Base-by-base conservation (phyloP, 2,797 vertebrate genomes). In the Sebastes minor region DNA sequence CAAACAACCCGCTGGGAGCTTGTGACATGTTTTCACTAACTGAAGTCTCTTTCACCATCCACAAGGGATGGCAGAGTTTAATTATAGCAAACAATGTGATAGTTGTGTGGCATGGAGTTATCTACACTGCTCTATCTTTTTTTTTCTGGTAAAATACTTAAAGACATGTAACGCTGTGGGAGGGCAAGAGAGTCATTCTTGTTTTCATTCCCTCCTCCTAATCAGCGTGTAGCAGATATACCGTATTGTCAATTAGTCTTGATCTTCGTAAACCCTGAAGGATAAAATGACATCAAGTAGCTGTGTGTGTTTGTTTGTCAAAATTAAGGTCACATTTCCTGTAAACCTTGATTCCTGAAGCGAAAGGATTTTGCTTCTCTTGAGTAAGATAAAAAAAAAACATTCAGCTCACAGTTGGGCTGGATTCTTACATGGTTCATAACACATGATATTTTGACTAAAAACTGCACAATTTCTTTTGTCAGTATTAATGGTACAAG, bases 81-180 rank as follows among this genome's bases (percentile, higher is more conserved):
- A 94, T 93, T 91, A 93, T 86, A 90, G 74, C 81, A 82, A 84
- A 92, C 88, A 88, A 89, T 89, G 86, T 80, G 72, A 86, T 85
- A 20, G 71, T 55, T 83, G 71, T 82, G 56, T 74, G 77, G 65
- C 78, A 77, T 81, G 69, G 89, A 84, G 77, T 87, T 90, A 90
- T 88, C 71, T 85, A 63, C 71, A 32, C 25, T 2, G 20, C 70
- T 73, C 52, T 1, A 16, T 52, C 8, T 60, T 46, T 46, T 60
- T 52, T 68, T 67, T 28, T 10, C 65, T 65, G 23, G 3, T 68
- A 22, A 84, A 71, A 75, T 32, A 81, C 77, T 81, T 25, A 27
- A 23, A 71, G 46, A 69, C 63, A 28, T 46, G 60, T 9, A 32
- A 42, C 9, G 6, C 64, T 75, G 42, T 46, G 62, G 65, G 77